Evolutionary conservation across 2,113 vertebrate species (phyloP).

Genomic region (Sturnus vulgaris): DNA sequence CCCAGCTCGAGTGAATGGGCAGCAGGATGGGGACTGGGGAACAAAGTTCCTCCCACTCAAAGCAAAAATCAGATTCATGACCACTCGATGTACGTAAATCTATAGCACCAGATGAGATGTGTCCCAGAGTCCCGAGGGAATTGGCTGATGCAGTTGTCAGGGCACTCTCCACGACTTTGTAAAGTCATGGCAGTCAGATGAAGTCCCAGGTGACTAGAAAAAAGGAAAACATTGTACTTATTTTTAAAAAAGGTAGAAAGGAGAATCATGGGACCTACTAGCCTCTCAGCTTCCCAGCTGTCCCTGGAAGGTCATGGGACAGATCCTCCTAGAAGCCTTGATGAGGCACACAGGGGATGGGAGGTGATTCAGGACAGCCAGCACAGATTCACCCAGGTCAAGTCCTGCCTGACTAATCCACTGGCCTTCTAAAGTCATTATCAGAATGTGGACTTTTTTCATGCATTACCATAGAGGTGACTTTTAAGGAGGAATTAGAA

Average conservation of each 20-base stretch:
- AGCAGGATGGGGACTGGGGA: neutral
- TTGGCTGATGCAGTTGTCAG: neutral
- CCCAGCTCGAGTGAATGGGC: fast-evolving
- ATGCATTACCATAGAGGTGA: neutral
- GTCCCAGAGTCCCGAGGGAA: neutral
- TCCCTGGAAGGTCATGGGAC: neutral
- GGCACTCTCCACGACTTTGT: neutral
- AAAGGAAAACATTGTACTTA: neutral
- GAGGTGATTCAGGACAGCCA: neutral
- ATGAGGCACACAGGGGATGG: neutral
- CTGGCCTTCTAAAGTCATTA: neutral
- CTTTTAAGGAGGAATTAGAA: neutral
- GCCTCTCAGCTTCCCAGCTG: neutral
- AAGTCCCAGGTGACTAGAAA: neutral
- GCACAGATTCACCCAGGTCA: neutral
- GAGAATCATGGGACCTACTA: neutral
- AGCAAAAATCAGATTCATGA: neutral
- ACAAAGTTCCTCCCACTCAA: neutral
- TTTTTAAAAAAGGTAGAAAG: neutral
- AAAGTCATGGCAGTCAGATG: neutral
- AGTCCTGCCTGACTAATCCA: neutral
- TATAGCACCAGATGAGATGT: neutral
- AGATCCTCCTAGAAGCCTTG: neutral
- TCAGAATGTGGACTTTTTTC: fast-evolving
- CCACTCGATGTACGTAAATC: fast-evolving